These are phyloP conservation scores for Pungitius pungitius DNA, from an alignment of 2,113 vertebrate species.

Conservation along the genomic window DNA sequence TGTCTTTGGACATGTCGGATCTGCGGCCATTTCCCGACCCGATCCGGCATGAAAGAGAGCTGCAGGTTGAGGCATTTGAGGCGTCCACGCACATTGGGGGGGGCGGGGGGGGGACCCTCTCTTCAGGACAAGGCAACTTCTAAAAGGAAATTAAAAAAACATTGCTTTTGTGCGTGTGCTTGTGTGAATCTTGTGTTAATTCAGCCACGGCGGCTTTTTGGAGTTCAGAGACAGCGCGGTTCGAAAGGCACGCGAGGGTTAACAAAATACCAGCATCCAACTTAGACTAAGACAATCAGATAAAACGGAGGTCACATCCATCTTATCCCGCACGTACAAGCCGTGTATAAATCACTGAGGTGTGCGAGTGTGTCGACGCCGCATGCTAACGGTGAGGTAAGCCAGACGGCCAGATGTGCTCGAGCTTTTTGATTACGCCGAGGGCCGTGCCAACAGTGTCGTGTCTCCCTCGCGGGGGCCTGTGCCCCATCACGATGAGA, in stretches of 20 bases:
- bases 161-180: background rate
- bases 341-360: background rate
- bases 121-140: slow-evolving; percentile 30
- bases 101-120: slow-evolving; percentile 19
- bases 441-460: slow-evolving; percentile 51
- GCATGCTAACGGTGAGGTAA: slow-evolving; percentile 43
- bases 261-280: slow-evolving; percentile 42
- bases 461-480: slow-evolving; percentile 49
- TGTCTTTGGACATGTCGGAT: slow-evolving; percentile 64
- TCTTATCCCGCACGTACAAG: background rate
- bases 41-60: slow-evolving; percentile 60
- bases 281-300: slow-evolving; percentile 11
- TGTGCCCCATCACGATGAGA: slow-evolving; percentile 58
- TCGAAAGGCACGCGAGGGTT: slow-evolving; percentile 42
- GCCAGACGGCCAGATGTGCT: slow-evolving; percentile 50
- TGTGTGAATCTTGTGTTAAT: slow-evolving; percentile 16
- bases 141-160: slow-evolving; percentile 12
- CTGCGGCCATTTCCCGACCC: slow-evolving; percentile 50
- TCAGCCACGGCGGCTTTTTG: slow-evolving; percentile 42
- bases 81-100: slow-evolving; percentile 38
- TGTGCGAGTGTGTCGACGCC: slow-evolving; percentile 2
- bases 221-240: slow-evolving; percentile 10
- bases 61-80: slow-evolving; percentile 46
- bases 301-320: slow-evolving; percentile 10
- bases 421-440: slow-evolving; percentile 39